Percentiles rank a stretch among this genome's conserved stretches.
phyloP scores from a whole-genome alignment of 1,140 invertebrate species.

The Elymnias hypermnestra region DNA sequence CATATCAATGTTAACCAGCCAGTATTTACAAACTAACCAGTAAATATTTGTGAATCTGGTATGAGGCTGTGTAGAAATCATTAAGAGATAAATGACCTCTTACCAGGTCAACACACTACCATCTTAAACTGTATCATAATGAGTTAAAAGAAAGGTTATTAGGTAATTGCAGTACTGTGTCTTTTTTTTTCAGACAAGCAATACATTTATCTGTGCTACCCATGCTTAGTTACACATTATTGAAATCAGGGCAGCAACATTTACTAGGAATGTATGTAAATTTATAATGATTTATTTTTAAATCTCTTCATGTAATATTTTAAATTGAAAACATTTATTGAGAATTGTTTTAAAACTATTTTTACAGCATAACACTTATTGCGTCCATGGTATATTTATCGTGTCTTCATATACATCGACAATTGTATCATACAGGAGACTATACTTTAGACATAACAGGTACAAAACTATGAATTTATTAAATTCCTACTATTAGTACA shows the following conservation, averaged over 20 bases:
- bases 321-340: too few relatives aligned
- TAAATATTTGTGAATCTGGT: too few relatives aligned
- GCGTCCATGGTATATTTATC: conserved; percentile 88
- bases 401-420: conserved; percentile 89
- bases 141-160: too few relatives aligned
- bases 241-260: conserved; percentile 66
- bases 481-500: too few relatives aligned
- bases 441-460: conserved; percentile 95
- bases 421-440: conserved; percentile 91
- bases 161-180: too few relatives aligned
- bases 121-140: too few relatives aligned
- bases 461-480: conserved; percentile 46
- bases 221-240: conserved; percentile 84
- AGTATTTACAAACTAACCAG: too few relatives aligned
- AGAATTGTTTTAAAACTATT: conserved; percentile 38
- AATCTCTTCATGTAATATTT: conserved; percentile 4
- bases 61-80: too few relatives aligned
- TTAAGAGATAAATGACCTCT: too few relatives aligned
- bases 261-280: conserved; percentile 51
- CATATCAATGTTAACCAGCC: too few relatives aligned
- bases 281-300: conserved; percentile 4
- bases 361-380: too few relatives aligned
- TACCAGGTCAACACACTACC: too few relatives aligned
- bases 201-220: conserved; percentile 86
- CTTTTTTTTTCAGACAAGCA: conserved; percentile 79